phyloP scores from a whole-genome alignment of 2,113 vertebrate species.

The Chloebia gouldiae region DNA sequence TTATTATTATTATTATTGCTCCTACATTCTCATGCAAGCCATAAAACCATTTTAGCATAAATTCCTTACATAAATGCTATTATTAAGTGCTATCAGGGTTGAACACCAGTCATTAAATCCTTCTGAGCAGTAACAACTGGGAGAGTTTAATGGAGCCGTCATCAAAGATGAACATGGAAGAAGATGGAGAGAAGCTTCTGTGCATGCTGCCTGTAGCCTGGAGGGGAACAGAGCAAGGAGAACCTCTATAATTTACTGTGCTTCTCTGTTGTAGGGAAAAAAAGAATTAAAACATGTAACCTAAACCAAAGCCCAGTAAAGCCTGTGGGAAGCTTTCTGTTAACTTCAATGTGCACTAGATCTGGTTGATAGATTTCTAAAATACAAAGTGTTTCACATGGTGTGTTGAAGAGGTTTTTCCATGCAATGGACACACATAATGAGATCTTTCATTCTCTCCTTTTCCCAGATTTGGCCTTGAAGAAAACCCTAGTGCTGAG shows the following conservation, averaged over 20 bases:
- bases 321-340: slow-evolving; percentile 47
- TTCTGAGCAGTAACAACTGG: slow-evolving; percentile 24
- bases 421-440: not conserved
- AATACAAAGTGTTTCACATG: slow-evolving; percentile 28
- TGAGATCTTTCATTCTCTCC: slow-evolving; percentile 17
- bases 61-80: not conserved
- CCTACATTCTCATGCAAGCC: not conserved
- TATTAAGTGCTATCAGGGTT: slow-evolving; percentile 5
- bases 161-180: slow-evolving; percentile 37
- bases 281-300: slow-evolving; percentile 46
- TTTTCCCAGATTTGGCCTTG: not conserved
- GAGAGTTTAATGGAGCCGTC: slow-evolving; percentile 23
- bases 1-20: not conserved
- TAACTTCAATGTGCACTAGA: slow-evolving; percentile 38
- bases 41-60: slow-evolving; percentile 1
- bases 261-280: slow-evolving; percentile 30
- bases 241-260: slow-evolving; percentile 45
- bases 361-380: slow-evolving; percentile 41
- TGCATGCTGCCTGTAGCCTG: slow-evolving; percentile 13
- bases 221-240: slow-evolving; percentile 35
- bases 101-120: slow-evolving; percentile 29
- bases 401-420: slow-evolving; percentile 33
- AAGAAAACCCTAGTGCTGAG: not conserved
- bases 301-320: slow-evolving; percentile 46
- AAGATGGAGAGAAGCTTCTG: slow-evolving; percentile 29